Conservation (phyloP, 2,113 vertebrate species). For the Gasterosteus nipponicus region DNA sequence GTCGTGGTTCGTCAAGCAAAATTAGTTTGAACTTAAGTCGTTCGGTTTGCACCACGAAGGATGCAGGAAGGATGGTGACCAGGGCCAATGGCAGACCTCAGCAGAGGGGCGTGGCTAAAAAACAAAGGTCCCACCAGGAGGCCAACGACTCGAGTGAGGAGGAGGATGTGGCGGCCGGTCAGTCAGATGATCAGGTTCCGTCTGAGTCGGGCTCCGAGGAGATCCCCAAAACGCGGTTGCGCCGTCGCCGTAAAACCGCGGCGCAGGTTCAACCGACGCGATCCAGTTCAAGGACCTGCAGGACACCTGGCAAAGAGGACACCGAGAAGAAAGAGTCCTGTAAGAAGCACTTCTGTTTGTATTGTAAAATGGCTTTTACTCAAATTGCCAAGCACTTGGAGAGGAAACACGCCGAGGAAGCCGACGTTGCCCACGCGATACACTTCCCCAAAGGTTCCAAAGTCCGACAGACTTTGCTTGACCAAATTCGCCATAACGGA, state of each 20-base stretch:
- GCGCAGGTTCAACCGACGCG: constrained; percentile 46
- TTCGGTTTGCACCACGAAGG: neutral
- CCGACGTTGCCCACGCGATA: constrained; percentile 68
- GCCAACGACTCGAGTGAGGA: constrained; percentile 27
- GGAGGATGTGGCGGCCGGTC: constrained; percentile 14
- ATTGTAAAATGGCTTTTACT: constrained; percentile 68
- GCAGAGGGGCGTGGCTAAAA: neutral
- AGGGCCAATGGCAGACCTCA: neutral
- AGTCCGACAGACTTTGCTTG: constrained; percentile 67
- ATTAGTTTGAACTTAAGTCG: constrained; percentile 26
- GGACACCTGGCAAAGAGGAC: neutral
- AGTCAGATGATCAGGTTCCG: constrained; percentile 4
- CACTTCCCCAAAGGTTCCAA: constrained; percentile 75
- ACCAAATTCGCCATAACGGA: constrained; percentile 73
- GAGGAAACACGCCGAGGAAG: constrained; percentile 69
- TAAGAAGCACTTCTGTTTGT: constrained; percentile 75
- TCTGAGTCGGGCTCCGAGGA: constrained; percentile 13
- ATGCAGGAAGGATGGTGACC: constrained; percentile 9
- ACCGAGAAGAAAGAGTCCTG: constrained; percentile 42
- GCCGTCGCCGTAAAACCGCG: constrained; percentile 4
- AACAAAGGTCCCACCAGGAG: constrained; percentile 16
- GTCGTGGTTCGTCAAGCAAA: constrained; percentile 33
- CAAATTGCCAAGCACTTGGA: constrained; percentile 75
- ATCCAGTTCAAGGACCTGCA: constrained; percentile 56
- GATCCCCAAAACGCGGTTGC: neutral